Conservation (phyloP, 2,113 vertebrate genomes). For the Stegostoma tigrinum region DNA sequence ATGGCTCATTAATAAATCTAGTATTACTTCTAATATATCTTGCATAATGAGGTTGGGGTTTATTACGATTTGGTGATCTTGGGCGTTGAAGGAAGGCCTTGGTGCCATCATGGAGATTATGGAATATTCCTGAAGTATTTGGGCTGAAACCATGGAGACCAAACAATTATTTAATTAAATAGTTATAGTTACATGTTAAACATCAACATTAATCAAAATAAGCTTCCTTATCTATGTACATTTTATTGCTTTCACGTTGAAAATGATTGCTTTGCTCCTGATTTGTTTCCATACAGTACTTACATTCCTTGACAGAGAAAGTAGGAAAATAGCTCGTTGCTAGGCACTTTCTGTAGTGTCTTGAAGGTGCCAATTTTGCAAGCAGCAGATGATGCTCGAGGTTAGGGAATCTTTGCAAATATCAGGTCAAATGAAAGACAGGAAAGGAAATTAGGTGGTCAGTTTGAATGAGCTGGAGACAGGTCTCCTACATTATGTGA, state of each 20-base stretch:
- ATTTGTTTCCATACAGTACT: background rate
- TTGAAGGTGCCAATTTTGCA: background rate
- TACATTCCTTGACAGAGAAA: background rate
- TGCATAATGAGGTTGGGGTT: conserved; percentile 47
- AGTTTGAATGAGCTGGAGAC: background rate
- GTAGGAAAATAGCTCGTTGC: background rate
- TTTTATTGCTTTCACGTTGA: background rate
- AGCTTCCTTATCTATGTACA: background rate
- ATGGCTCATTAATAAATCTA: conserved; percentile 53
- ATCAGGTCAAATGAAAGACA: background rate
- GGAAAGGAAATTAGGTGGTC: background rate
- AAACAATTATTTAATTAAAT: conserved; percentile 10
- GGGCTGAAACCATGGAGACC: conserved; percentile 48
- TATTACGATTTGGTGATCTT: conserved; percentile 41
- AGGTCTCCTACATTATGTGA: background rate
- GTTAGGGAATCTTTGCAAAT: background rate
- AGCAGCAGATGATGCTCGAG: background rate
- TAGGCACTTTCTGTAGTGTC: background rate
- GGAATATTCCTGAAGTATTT: conserved; percentile 49
- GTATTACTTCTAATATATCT: conserved; percentile 53
- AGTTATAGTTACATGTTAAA: background rate
- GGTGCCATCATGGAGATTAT: conserved; percentile 42
- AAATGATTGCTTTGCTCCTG: background rate
- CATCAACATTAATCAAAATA: background rate
- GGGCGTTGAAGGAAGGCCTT: conserved; percentile 9